These are phyloP conservation scores for Jordanella pulchra DNA, from an alignment of 2,797 vertebrate genomes.

Conservation along the genomic window DNA sequence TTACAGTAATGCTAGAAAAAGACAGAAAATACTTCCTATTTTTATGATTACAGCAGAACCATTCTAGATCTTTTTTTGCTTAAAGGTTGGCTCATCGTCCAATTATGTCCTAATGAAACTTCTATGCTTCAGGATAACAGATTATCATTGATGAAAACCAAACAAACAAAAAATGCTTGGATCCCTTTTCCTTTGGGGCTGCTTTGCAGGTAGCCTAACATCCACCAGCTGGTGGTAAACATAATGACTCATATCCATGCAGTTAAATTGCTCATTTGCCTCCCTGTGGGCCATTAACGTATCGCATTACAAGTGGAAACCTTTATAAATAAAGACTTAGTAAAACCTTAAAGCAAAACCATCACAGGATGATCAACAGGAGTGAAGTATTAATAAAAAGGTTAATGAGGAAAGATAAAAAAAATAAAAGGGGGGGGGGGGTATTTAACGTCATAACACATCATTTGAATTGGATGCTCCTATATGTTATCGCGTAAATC, in stretches of 20 bases:
- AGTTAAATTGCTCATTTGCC: constrained; percentile 56
- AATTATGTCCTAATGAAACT: neutral
- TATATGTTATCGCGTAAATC: constrained; percentile 51
- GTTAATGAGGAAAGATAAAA: neutral
- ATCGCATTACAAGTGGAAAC: constrained; percentile 55
- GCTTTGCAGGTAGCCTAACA: constrained; percentile 34
- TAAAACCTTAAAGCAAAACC: neutral
- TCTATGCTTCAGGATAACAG: neutral
- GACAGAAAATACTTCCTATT: neutral
- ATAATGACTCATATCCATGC: constrained; percentile 35
- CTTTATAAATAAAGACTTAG: constrained; percentile 15
- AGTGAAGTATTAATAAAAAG: neutral
- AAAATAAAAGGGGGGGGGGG: neutral
- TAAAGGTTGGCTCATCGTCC: neutral
- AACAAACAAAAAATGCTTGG: constrained; percentile 72
- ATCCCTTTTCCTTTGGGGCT: neutral
- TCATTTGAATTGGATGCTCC: constrained; percentile 43
- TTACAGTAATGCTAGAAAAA: neutral
- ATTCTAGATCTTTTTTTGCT: neutral
- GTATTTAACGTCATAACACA: constrained; percentile 29
- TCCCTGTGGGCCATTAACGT: constrained; percentile 53
- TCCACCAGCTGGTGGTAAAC: constrained; percentile 53
- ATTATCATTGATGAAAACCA: too few relatives aligned
- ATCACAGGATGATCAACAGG: neutral
- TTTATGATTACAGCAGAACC: neutral